Base-by-base conservation (phyloP, 2,113 vertebrate species). In the Malurus alboscapulatus region DNA sequence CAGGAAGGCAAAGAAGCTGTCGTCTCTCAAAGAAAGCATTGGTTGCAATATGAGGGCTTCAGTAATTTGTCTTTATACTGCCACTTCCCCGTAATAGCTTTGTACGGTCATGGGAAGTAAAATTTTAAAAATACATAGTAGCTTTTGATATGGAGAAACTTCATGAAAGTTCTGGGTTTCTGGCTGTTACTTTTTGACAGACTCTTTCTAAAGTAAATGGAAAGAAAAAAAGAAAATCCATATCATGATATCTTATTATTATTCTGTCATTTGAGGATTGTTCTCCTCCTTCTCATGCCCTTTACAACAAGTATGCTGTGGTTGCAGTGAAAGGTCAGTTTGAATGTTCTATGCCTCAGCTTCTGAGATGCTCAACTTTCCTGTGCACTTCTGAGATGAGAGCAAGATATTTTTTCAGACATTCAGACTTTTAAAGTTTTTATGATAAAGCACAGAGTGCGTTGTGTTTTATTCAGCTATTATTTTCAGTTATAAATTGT, bases 71-170 rank as follows among this genome's bases (percentile, higher is more conserved):
- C 19, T 4, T 63, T 75, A 9, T 91, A 59, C 17, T 29, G 69
- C 26, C 11, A 12, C 15, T 88, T 88, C 10, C 20, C 20, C 5
- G 0, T 42, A 29, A 17, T 18, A 63, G 47, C 32, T 78, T 74
- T 1, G 1, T 87, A 24, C 2, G 0, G 19, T 71, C 24, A n/a
- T 13, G 3, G n/a, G 40, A 87, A 71, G 12, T 6, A 5, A 14
- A 14, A 38, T 50, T 81, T 58, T 20, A 16, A 69, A 89, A 85
- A 48, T 13, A 20, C 1, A 0, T 36, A 50, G 18, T 36, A 27
- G 6, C 15, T 76, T 88, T 74, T 88, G 14, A 25, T 67, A 12
- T 6, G 27, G 55, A 50, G 17, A 80, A 92, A 32, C 25, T 59
- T 40, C 15, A 9, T 47, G 27, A 40, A 77, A 66, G 21, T 62